These are phyloP conservation scores for Tauraco erythrolophus DNA, from an alignment of 2,113 vertebrate species.

Conservation along the genomic window DNA sequence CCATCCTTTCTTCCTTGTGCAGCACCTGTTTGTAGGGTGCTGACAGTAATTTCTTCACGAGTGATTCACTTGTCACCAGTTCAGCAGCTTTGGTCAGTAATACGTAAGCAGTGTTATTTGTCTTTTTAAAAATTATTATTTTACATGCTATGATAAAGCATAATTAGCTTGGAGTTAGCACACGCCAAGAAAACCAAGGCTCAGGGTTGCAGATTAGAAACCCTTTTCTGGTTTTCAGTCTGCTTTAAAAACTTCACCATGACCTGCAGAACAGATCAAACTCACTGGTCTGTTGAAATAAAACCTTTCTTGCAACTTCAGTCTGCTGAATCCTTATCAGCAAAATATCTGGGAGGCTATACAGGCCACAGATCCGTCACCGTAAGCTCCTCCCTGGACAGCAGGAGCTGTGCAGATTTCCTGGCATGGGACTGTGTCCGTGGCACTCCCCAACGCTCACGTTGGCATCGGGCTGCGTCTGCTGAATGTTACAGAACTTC, in stretches of 20 bases:
- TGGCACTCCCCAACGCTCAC: background rate
- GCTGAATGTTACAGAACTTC: background rate
- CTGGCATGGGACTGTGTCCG: too few relatives aligned
- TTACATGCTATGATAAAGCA: background rate
- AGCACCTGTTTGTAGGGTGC: background rate
- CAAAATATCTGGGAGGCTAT: background rate
- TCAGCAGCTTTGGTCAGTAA: background rate
- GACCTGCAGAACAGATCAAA: background rate
- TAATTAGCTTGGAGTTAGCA: background rate
- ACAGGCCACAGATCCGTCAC: background rate
- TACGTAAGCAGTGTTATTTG: background rate
- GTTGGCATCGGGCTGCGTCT: background rate
- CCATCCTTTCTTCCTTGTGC: background rate
- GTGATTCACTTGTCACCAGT: background rate
- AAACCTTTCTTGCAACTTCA: background rate
- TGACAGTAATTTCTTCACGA: fast-evolving
- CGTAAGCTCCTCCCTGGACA: background rate
- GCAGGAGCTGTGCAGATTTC: background rate
- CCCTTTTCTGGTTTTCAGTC: background rate
- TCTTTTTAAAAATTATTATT: background rate
- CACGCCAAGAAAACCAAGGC: background rate
- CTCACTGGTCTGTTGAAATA: background rate
- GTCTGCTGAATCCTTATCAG: background rate
- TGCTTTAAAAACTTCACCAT: background rate
- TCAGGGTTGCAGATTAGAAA: background rate